These are phyloP conservation scores for Pipistrellus nathusii DNA, from an alignment of 2,797 vertebrate genomes.

Conservation along the genomic window DNA sequence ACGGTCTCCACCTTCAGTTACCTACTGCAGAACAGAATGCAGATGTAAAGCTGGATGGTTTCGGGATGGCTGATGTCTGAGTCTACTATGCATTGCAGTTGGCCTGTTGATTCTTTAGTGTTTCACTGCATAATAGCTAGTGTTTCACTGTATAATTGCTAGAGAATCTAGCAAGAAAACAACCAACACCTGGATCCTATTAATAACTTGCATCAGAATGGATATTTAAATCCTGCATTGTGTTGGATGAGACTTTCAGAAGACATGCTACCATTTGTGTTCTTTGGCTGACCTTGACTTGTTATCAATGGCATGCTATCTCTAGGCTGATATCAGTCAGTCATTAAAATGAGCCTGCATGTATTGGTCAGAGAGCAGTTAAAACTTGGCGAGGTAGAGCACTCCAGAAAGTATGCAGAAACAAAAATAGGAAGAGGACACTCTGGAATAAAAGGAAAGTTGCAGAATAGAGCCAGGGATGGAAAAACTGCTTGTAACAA, in stretches of 20 bases:
- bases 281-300: conserved; percentile 13
- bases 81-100: conserved; percentile 41
- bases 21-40: conserved; percentile 14
- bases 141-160: background rate
- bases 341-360: background rate
- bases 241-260: background rate
- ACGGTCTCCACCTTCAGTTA: background rate
- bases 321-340: background rate
- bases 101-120: conserved; percentile 35
- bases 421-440: background rate
- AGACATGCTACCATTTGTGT: background rate
- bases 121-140: background rate
- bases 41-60: conserved; percentile 14
- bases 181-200: conserved; percentile 55
- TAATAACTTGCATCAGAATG: conserved; percentile 47
- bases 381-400: background rate
- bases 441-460: background rate
- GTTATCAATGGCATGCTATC: background rate
- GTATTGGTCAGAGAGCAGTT: conserved; percentile 19
- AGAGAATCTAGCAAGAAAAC: conserved; percentile 57
- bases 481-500: background rate
- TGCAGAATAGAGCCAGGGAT: background rate
- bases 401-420: background rate
- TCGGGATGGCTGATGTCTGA: conserved; percentile 44
- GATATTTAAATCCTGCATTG: background rate